Conservation (phyloP, 2,888 invertebrate genomes). For the Danaus chrysippus region DNA sequence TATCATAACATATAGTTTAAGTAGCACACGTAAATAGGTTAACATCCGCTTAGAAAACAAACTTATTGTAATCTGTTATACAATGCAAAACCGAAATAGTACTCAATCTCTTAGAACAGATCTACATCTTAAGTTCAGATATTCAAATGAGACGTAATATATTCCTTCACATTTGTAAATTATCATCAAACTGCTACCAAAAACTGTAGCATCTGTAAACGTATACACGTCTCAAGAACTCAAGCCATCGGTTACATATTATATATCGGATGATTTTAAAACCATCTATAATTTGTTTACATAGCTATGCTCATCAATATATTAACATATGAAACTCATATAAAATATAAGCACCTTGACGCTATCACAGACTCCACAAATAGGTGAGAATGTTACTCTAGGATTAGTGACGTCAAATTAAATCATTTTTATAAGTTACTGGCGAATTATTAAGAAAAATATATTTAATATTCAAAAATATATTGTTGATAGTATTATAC, state of each 20-base stretch:
- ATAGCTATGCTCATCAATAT: conserved; percentile 21
- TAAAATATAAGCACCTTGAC: conserved; percentile 31
- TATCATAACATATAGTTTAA: background rate
- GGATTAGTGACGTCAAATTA: conserved; percentile 44
- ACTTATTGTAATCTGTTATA: background rate
- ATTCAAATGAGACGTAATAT: background rate
- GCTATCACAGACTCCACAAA: conserved; percentile 48
- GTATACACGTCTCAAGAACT: background rate
- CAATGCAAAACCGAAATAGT: background rate
- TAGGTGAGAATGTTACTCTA: conserved; percentile 49
- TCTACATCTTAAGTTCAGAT: conserved; percentile 1
- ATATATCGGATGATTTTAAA: conserved; percentile 1
- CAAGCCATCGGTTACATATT: conserved; percentile 1
- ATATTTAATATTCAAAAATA: background rate
- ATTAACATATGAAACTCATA: conserved; percentile 24
- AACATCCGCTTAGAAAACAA: conserved; percentile 1
- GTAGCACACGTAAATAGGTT: background rate
- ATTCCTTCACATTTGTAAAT: background rate
- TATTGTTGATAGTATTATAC: background rate
- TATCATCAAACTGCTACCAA: background rate
- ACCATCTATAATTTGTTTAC: conserved; percentile 17
- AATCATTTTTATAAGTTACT: conserved; percentile 27
- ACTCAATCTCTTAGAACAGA: background rate
- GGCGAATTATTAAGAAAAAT: conserved; percentile 17
- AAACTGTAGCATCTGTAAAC: background rate